phyloP scores from a whole-genome alignment of 1,140 invertebrate species.

The Dreissena polymorpha region DNA sequence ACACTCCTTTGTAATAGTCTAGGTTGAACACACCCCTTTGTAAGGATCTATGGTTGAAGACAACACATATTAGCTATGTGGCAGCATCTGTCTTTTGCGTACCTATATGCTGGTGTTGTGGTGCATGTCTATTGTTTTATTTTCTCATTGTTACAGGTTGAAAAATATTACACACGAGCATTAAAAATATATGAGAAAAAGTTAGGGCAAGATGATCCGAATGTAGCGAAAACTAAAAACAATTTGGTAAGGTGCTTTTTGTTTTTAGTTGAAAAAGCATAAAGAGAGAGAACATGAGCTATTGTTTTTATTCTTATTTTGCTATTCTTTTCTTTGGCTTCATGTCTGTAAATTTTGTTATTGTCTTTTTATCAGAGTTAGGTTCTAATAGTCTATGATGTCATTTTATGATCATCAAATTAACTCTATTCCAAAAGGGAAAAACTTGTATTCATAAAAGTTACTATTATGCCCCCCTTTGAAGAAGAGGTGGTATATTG shows the following conservation, averaged over 20 bases:
- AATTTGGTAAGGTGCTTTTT: slow-evolving; percentile 86
- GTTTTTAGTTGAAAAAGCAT: background rate
- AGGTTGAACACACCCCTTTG: too few species aligned
- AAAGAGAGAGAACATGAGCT: background rate
- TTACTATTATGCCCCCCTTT: too few species aligned
- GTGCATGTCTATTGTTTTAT: slow-evolving; percentile 53
- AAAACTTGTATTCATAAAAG: too few species aligned
- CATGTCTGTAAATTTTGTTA: too few species aligned
- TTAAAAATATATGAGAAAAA: slow-evolving; percentile 99
- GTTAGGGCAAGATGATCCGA: slow-evolving; percentile 98
- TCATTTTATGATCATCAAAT: too few species aligned
- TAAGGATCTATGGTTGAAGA: too few species aligned
- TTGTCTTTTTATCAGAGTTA: too few species aligned
- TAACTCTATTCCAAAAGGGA: too few species aligned
- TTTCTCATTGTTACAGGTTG: slow-evolving; percentile 82
- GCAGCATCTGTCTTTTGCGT: background rate
- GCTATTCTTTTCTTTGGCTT: background rate
- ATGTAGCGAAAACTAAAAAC: slow-evolving; percentile 99
- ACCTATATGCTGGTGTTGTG: slow-evolving; percentile 37
- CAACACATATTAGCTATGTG: background rate
- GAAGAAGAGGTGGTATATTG: too few species aligned
- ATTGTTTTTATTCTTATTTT: background rate
- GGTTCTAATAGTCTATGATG: too few species aligned
- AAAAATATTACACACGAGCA: slow-evolving; percentile 97
- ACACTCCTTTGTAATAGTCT: too few species aligned